These are phyloP conservation scores for Hyposmocoma kahamanoa DNA, from an alignment of 1,140 invertebrate genomes.

Conservation along the genomic window DNA sequence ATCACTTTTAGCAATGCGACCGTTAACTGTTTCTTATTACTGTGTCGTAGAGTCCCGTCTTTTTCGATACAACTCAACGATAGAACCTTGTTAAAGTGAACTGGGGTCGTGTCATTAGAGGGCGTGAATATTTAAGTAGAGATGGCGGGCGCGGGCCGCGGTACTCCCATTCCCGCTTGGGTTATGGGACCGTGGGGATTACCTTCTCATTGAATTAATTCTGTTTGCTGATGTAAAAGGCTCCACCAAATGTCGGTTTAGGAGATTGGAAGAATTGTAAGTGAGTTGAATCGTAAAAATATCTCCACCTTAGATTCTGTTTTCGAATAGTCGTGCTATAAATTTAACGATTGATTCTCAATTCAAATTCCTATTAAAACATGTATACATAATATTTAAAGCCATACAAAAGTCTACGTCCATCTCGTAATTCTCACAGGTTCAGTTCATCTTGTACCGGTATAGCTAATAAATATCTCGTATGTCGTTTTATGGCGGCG, in stretches of 20 bases:
- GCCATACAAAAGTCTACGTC: too few relatives aligned
- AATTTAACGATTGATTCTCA: too few relatives aligned
- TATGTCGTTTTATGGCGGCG: not conserved
- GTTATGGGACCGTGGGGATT: conserved; percentile 37
- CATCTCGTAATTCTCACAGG: too few relatives aligned
- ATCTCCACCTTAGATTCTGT: too few relatives aligned
- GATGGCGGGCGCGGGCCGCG: conserved; percentile 31
- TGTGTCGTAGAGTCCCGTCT: conserved; percentile 6
- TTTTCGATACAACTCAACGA: conserved; percentile 1
- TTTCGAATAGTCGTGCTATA: too few relatives aligned
- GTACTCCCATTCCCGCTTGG: conserved; percentile 25
- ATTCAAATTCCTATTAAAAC: too few relatives aligned
- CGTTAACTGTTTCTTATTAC: not conserved
- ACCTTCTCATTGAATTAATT: conserved; percentile 51
- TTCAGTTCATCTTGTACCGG: too few relatives aligned
- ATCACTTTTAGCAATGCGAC: not conserved
- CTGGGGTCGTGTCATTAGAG: conserved; percentile 55
- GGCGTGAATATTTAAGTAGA: conserved; percentile 61
- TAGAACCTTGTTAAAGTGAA: conserved; percentile 40
- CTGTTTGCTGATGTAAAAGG: conserved; percentile 33
- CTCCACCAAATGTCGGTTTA: conserved; percentile 19
- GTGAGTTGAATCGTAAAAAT: conserved; percentile 1
- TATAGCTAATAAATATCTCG: not conserved
- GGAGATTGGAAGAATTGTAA: conserved; percentile 13
- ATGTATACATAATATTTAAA: too few relatives aligned